Percentiles rank a stretch among this genome's conserved stretches.
Conservation (phyloP, 2,797 vertebrate genomes). For the Malacoraja senta region DNA sequence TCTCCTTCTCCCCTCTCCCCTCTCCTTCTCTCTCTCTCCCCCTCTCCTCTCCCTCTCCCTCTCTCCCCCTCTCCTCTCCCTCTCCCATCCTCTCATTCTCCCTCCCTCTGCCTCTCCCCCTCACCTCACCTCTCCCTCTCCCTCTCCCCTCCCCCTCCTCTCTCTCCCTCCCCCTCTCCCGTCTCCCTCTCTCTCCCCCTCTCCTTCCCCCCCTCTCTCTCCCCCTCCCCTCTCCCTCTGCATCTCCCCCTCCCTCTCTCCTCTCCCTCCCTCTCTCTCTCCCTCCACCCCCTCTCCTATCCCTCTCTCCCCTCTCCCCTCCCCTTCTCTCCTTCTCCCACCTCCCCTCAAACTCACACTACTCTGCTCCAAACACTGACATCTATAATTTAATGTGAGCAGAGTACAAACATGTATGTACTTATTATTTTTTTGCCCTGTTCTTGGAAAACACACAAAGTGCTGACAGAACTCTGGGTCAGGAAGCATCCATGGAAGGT, state of each 20-base stretch:
- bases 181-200: background rate
- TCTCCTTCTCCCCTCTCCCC: constrained; percentile 41
- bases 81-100: background rate
- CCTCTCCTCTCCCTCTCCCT: background rate
- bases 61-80: no score
- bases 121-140: background rate
- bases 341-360: background rate
- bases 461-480: no score
- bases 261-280: background rate
- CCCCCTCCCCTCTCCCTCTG: no score
- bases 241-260: no score
- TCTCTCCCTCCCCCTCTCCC: background rate
- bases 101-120: background rate
- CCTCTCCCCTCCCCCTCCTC: background rate
- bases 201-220: no score
- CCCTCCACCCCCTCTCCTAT: no score
- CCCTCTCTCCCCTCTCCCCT: constrained; percentile 51
- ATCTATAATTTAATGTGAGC: background rate
- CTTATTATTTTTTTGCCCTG: no score
- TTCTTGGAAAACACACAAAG: no score
- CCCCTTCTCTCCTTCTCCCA: no score
- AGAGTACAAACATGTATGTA: no score
- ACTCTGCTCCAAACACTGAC: background rate
- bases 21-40: no score
- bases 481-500: no score